Conservation (phyloP, 2,888 invertebrate species). For the Sipunculus nudus region DNA sequence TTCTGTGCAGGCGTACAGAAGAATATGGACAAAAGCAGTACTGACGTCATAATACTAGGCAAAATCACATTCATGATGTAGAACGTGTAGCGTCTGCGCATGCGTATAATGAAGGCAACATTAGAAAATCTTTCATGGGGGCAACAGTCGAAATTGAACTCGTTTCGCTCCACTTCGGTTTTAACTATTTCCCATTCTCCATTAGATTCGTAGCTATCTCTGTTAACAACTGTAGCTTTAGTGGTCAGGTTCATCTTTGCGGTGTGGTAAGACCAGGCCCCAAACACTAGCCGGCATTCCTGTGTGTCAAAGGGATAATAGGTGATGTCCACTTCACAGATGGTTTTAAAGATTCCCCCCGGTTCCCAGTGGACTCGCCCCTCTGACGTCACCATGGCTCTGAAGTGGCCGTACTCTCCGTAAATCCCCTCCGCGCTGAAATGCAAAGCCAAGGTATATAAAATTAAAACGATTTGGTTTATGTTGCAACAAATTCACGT, state of each 20-base stretch:
- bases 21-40: slow-evolving; percentile 42
- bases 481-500: too few relatives aligned
- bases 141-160: slow-evolving; percentile 31
- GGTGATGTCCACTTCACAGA: slow-evolving; percentile 46
- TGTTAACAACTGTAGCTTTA: slow-evolving; percentile 28
- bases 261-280: slow-evolving; percentile 45
- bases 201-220: slow-evolving; percentile 39
- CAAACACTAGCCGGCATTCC: slow-evolving; percentile 34
- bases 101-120: slow-evolving; percentile 37
- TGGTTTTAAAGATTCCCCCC: slow-evolving; percentile 44
- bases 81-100: slow-evolving; percentile 41
- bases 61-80: slow-evolving; percentile 46
- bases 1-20: slow-evolving; percentile 47
- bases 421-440: slow-evolving; percentile 44
- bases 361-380: slow-evolving; percentile 46
- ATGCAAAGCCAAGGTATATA: too few relatives aligned
- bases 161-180: slow-evolving; percentile 24
- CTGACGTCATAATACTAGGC: slow-evolving; percentile 45
- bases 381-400: slow-evolving; percentile 35
- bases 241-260: slow-evolving; percentile 45
- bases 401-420: slow-evolving; percentile 45
- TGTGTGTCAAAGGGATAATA: slow-evolving; percentile 47
- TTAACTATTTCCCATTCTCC: slow-evolving; percentile 28
- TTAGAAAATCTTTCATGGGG: slow-evolving; percentile 37
- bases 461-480: too few relatives aligned